Percentiles rank a stretch among this genome's conserved stretches.
These are phyloP conservation scores for Rhabdornis inornatus DNA, from an alignment of 2,113 vertebrate species.

Conservation along the genomic window DNA sequence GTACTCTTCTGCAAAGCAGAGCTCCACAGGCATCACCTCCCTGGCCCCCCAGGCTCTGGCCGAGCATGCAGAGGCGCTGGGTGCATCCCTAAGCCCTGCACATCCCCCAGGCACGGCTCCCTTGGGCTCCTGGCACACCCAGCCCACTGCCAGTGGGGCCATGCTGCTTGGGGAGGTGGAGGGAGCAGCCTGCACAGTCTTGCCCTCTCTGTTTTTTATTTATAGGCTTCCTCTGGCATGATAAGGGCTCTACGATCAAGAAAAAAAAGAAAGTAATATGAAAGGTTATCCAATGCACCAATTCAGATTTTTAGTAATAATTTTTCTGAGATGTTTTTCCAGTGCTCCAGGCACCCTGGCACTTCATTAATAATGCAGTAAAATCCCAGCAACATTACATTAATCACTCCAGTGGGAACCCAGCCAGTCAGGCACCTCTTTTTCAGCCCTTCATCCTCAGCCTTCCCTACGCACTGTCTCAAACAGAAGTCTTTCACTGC, in stretches of 20 bases:
- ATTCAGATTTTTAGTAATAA: conserved; percentile 42
- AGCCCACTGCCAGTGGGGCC: background rate
- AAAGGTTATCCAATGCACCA: conserved; percentile 4
- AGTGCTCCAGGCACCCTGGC: conserved; percentile 39
- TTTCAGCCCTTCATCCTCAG: conserved; percentile 41
- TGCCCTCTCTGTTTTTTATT: background rate
- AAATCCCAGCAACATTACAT: conserved; percentile 58
- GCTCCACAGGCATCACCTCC: background rate
- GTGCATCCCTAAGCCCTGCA: accelerated
- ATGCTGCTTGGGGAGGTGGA: background rate
- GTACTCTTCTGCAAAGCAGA: background rate
- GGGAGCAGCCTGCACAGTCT: background rate
- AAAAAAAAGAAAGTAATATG: background rate
- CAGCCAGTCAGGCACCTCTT: conserved; percentile 62
- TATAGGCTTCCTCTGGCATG: background rate
- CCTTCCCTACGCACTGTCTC: conserved; percentile 43
- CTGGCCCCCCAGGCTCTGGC: accelerated
- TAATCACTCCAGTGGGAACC: conserved; percentile 39
- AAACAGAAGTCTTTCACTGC: conserved; percentile 61
- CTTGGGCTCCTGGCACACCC: background rate
- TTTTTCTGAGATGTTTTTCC: conserved; percentile 51
- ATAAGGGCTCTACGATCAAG: background rate
- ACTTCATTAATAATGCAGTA: conserved; percentile 65
- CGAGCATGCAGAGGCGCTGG: accelerated
- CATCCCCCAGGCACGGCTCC: background rate